phyloP scores from a whole-genome alignment of 53 echinoderm and acorn worm species.

The Echinarachnius parma region DNA sequence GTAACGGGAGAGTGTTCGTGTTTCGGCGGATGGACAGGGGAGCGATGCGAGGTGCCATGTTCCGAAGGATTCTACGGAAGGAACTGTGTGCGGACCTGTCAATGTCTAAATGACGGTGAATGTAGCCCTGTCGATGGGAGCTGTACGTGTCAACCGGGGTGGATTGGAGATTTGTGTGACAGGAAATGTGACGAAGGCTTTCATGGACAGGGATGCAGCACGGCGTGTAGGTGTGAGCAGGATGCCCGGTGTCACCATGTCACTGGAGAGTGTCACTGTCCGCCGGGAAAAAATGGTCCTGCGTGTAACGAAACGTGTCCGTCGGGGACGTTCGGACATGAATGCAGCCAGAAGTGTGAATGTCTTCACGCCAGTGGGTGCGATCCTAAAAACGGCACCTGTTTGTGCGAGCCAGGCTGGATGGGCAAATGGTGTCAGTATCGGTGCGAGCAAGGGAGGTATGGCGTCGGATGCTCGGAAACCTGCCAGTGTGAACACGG shows the following conservation, averaged over 20 bases:
- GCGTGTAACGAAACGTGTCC: slow-evolving; percentile 20
- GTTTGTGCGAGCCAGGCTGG: slow-evolving; percentile 25
- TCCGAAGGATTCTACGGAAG: slow-evolving; percentile 27
- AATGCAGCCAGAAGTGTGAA: slow-evolving; percentile 20
- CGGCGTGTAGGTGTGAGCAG: slow-evolving; percentile 18
- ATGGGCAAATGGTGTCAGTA: slow-evolving; percentile 40
- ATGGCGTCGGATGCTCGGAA: slow-evolving; percentile 5
- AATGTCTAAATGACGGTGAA: slow-evolving; percentile 10
- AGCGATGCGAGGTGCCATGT: slow-evolving; percentile 20
- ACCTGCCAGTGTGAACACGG: slow-evolving; percentile 21
- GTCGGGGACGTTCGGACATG: slow-evolving; percentile 24
- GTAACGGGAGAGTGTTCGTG: slow-evolving; percentile 29
- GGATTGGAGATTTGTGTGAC: slow-evolving; percentile 20
- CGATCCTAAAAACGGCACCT: slow-evolving; percentile 12
- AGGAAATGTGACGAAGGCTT: slow-evolving; percentile 28
- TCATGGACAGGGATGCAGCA: slow-evolving; percentile 7
- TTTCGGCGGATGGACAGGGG: slow-evolving; percentile 24
- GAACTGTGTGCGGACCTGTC: slow-evolving; percentile 13
- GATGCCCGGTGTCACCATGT: slow-evolving; percentile 32
- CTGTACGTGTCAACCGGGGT: slow-evolving; percentile 34
- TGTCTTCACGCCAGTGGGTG: slow-evolving; percentile 37
- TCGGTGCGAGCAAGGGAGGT: slow-evolving; percentile 24
- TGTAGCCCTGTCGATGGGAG: slow-evolving; percentile 14
- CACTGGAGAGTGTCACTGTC: slow-evolving; percentile 34
- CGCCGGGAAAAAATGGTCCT: slow-evolving; percentile 12